These are phyloP conservation scores for Stomatorhinus walkeri DNA, from an alignment of 2,797 vertebrate species.

Conservation along the genomic window DNA sequence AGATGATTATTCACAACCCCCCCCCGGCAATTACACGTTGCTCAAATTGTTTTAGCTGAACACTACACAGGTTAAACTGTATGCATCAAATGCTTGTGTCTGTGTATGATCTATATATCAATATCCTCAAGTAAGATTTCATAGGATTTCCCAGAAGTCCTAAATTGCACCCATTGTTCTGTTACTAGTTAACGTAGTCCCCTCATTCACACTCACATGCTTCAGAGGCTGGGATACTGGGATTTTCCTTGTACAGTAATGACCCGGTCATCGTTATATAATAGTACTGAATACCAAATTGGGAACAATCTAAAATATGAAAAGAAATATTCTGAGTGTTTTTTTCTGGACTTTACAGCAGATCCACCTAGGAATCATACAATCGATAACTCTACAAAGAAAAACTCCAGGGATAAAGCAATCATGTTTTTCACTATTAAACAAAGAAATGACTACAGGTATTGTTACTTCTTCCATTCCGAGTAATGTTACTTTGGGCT, in stretches of 20 bases:
- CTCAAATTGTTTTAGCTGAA: neutral
- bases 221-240: neutral
- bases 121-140: neutral
- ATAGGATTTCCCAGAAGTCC: neutral
- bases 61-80: neutral
- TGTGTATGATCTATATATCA: neutral
- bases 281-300: neutral
- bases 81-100: neutral
- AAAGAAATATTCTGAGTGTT: neutral
- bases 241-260: neutral
- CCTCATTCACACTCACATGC: neutral
- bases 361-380: neutral
- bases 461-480: neutral
- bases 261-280: neutral
- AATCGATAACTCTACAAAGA: neutral
- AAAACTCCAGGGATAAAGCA: neutral
- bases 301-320: neutral
- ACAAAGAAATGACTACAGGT: neutral
- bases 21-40: conserved; percentile 46
- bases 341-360: neutral
- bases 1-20: conserved; percentile 26
- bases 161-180: neutral
- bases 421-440: neutral
- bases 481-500: neutral
- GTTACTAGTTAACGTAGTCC: neutral